Evolutionary conservation across 2,113 vertebrate species (phyloP).

Genomic region (Zosterops hypoxanthus): DNA sequence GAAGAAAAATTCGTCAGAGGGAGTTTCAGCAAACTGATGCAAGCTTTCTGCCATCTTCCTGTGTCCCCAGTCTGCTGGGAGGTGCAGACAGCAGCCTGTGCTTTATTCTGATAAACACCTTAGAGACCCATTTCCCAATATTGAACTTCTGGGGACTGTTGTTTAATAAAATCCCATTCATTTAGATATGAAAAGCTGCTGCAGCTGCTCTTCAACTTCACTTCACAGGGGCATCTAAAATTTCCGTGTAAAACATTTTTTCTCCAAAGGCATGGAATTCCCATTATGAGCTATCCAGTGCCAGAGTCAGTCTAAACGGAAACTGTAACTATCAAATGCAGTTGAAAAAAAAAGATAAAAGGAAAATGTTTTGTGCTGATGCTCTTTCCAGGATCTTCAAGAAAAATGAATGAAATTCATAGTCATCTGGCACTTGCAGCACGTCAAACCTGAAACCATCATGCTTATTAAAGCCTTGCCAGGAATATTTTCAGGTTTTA

Average conservation of each 20-base stretch:
- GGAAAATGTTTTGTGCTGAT: not conserved
- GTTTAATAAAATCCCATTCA: slow-evolving; percentile 14
- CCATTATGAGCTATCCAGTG: not conserved
- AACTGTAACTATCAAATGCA: not conserved
- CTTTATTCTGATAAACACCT: not conserved
- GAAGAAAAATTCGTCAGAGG: not conserved
- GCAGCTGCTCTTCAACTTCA: slow-evolving; percentile 5
- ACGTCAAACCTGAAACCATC: not conserved
- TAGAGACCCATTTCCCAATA: not conserved
- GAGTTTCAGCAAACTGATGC: not conserved
- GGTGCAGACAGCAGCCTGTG: not conserved
- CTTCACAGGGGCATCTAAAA: not conserved
- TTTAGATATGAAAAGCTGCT: not conserved
- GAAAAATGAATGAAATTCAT: slow-evolving; percentile 27
- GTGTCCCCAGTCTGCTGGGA: not conserved
- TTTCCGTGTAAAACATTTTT: not conserved
- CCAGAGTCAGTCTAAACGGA: not conserved
- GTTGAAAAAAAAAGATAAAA: not conserved
- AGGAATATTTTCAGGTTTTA: not conserved
- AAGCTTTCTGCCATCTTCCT: not conserved
- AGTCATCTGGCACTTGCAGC: not conserved
- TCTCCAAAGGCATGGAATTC: not conserved
- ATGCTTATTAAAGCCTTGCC: not conserved
- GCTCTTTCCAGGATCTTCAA: not conserved
- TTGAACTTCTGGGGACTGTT: not conserved